A percentile compares a stretch with the other conserved stretches of the same genome.
These are phyloP conservation scores for Lethenteron camtschaticum DNA, from an alignment of 2,113 vertebrate genomes.

Conservation along the genomic window DNA sequence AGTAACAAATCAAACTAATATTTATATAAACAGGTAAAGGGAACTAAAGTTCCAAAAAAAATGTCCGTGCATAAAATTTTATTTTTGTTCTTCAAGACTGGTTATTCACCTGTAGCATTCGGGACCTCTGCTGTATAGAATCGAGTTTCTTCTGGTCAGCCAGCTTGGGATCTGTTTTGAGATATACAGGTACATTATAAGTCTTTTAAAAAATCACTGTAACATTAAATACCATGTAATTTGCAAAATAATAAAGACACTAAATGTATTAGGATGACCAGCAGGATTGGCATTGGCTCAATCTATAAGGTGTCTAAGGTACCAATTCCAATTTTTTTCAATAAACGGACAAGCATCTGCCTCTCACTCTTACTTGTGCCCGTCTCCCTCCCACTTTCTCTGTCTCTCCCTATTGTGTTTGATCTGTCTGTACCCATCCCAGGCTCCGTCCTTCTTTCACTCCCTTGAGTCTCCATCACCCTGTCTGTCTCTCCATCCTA, in stretches of 20 bases:
- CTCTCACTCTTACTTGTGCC: background rate
- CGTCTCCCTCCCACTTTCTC: background rate
- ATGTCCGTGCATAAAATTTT: background rate
- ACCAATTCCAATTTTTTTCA: too few relatives aligned
- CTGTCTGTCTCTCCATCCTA: background rate
- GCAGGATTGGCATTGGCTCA: too few relatives aligned
- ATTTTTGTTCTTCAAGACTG: background rate
- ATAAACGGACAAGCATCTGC: background rate
- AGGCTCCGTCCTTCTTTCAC: background rate
- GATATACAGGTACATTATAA: too few relatives aligned
- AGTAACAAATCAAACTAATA: too few relatives aligned
- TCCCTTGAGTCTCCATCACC: background rate
- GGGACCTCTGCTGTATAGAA: conserved; percentile 1
- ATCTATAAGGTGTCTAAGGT: too few relatives aligned
- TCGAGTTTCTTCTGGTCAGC: conserved; percentile 1
- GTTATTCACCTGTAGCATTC: background rate
- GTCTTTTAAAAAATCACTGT: too few relatives aligned
- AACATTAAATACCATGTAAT: too few relatives aligned
- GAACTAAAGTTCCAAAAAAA: background rate
- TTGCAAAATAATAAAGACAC: too few relatives aligned
- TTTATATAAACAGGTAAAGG: too few relatives aligned
- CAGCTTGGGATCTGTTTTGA: background rate
- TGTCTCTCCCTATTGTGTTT: background rate
- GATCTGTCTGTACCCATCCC: background rate
- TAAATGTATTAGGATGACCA: too few relatives aligned